A percentile compares a stretch with the other conserved stretches of the same genome.
These are phyloP conservation scores for Sebastiscus tertius DNA, from an alignment of 2,797 vertebrate species.

Conservation along the genomic window DNA sequence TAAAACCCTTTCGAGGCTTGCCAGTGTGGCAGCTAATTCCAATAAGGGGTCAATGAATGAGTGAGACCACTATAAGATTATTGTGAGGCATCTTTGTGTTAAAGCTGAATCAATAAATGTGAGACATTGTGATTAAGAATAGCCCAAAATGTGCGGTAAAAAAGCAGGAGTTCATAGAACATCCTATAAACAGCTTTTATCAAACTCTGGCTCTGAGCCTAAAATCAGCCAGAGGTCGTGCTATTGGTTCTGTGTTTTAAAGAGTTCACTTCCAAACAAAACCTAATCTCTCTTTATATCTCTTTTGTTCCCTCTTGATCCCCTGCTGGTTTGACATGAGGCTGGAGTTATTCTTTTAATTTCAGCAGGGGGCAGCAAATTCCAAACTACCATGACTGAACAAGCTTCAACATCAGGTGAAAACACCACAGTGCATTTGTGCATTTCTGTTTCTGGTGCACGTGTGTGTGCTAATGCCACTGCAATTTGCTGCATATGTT, in stretches of 20 bases:
- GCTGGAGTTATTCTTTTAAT: constrained; percentile 28
- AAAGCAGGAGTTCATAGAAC: background rate
- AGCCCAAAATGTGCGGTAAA: background rate
- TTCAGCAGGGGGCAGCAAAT: constrained; percentile 80
- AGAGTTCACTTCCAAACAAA: constrained; percentile 5
- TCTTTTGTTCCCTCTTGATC: constrained; percentile 17
- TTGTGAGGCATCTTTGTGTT: background rate
- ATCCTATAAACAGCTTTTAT: background rate
- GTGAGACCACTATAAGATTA: background rate
- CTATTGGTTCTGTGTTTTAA: constrained; percentile 3
- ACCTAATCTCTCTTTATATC: background rate
- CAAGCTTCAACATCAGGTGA: constrained; percentile 18
- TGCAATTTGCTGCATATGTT: background rate
- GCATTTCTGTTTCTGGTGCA: background rate
- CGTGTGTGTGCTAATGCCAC: background rate
- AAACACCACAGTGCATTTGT: background rate
- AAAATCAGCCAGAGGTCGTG: background rate
- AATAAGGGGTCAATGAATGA: background rate
- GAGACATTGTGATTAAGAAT: background rate
- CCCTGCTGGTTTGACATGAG: constrained; percentile 16
- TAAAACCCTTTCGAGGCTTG: background rate
- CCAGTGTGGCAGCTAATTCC: background rate
- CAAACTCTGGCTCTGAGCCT: background rate
- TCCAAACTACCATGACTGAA: constrained; percentile 53
- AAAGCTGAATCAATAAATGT: background rate